These are phyloP conservation scores for Arbacia lixula DNA, from an alignment of 53 echinoderm and acorn worm genomes.

Conservation along the genomic window DNA sequence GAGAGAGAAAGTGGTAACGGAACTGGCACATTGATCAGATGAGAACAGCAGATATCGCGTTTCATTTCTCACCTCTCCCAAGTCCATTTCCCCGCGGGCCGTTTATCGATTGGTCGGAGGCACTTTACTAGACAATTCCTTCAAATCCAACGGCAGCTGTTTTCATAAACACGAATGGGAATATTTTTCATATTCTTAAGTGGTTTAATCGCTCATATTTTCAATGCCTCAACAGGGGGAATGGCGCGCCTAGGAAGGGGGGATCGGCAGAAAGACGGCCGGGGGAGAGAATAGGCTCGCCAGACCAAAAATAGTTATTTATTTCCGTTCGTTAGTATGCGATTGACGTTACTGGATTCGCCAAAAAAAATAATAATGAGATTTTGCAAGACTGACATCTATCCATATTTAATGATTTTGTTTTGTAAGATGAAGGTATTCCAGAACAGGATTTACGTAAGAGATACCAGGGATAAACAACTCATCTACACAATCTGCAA, in stretches of 20 bases:
- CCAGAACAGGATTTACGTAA: too few relatives aligned
- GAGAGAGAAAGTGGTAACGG: not conserved
- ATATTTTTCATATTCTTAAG: conserved; percentile 34
- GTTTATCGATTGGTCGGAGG: conserved; percentile 25
- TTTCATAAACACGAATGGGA: conserved; percentile 39
- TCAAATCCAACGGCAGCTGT: conserved; percentile 42
- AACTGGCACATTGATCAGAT: conserved; percentile 23
- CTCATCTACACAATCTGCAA: too few relatives aligned
- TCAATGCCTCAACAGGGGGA: not conserved
- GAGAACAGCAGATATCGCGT: conserved; percentile 21
- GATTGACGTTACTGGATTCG: too few relatives aligned
- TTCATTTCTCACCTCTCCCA: conserved; percentile 45
- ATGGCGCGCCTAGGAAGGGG: not conserved
- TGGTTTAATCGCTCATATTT: conserved; percentile 44
- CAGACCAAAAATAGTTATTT: too few relatives aligned
- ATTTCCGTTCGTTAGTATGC: too few relatives aligned
- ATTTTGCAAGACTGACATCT: too few relatives aligned
- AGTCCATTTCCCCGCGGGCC: conserved; percentile 31
- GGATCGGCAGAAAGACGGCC: not conserved
- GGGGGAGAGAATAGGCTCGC: too few relatives aligned
- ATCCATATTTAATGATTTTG: too few relatives aligned
- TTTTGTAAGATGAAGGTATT: too few relatives aligned
- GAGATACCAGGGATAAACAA: too few relatives aligned
- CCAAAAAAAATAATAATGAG: too few relatives aligned
- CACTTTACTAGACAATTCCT: conserved; percentile 33